Percentiles rank a stretch among this genome's conserved stretches.
Evolutionary conservation across 2,113 vertebrate species (phyloP).

Genomic region (Himantopus leucocephalus): DNA sequence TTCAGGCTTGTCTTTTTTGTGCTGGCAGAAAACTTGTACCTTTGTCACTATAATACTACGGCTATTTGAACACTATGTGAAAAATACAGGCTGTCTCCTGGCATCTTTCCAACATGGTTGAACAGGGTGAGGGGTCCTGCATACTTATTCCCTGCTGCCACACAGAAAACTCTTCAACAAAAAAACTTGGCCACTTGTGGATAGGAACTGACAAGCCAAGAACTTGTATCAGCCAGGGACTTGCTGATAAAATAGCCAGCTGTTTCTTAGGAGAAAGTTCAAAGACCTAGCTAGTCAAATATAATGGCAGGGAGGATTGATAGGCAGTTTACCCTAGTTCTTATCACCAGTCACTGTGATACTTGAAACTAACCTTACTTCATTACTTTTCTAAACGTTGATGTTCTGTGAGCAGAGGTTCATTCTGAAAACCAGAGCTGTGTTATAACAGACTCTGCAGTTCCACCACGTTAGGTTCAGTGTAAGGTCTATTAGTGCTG

Average conservation of each 20-base stretch:
- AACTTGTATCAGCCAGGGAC: neutral
- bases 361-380: neutral
- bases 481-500: neutral
- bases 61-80: neutral
- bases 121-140: neutral
- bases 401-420: neutral
- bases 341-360: neutral
- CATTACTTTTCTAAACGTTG: neutral
- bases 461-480: neutral
- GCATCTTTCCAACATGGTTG: neutral
- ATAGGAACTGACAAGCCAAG: neutral
- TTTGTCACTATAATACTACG: neutral
- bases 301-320: neutral
- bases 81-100: neutral
- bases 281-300: neutral
- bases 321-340: neutral
- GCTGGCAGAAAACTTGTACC: neutral
- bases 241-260: neutral
- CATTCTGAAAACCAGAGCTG: neutral
- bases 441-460: neutral
- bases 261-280: neutral
- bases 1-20: neutral
- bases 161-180: neutral
- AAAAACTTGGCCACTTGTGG: neutral
- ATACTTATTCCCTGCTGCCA: neutral